phyloP scores from a whole-genome alignment of 2,888 invertebrate genomes.

The Plusia festucae region DNA sequence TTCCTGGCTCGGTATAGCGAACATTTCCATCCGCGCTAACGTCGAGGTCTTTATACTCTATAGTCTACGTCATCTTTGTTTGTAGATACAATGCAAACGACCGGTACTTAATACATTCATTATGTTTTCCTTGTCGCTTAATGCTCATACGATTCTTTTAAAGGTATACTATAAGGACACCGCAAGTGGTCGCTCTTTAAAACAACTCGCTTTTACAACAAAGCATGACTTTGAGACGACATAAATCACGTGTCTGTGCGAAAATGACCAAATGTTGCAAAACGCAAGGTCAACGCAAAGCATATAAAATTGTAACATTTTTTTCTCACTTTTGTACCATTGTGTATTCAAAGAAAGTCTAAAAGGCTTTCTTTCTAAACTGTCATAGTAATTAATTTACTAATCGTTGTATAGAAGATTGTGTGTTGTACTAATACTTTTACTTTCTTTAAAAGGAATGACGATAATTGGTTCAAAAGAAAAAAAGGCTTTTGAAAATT shows the following conservation, averaged over 20 bases:
- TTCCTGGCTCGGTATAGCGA: conserved; percentile 75
- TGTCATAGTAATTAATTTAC: conserved; percentile 84
- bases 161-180: conserved; percentile 76
- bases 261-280: conserved; percentile 85
- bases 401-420: conserved; percentile 74
- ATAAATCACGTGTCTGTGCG: conserved; percentile 84
- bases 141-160: conserved; percentile 66
- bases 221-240: conserved; percentile 69
- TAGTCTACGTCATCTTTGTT: conserved; percentile 70
- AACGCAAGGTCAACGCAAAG: conserved; percentile 78
- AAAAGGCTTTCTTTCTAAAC: conserved; percentile 78
- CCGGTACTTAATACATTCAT: conserved; percentile 72
- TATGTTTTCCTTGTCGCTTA: conserved; percentile 69
- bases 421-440: conserved; percentile 76
- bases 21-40: conserved; percentile 72
- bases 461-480: conserved; percentile 72
- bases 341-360: conserved; percentile 72
- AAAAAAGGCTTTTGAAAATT: conserved; percentile 73
- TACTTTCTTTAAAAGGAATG: conserved; percentile 78
- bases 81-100: conserved; percentile 67
- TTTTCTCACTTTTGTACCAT: conserved; percentile 63
- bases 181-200: conserved; percentile 82
- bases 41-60: conserved; percentile 78
- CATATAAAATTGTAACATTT: conserved; percentile 73
- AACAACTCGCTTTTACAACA: conserved; percentile 78